Percentiles rank a stretch among this genome's conserved stretches.
Conservation (phyloP, 2,888 invertebrate genomes). For the Yponomeuta plumbellus region DNA sequence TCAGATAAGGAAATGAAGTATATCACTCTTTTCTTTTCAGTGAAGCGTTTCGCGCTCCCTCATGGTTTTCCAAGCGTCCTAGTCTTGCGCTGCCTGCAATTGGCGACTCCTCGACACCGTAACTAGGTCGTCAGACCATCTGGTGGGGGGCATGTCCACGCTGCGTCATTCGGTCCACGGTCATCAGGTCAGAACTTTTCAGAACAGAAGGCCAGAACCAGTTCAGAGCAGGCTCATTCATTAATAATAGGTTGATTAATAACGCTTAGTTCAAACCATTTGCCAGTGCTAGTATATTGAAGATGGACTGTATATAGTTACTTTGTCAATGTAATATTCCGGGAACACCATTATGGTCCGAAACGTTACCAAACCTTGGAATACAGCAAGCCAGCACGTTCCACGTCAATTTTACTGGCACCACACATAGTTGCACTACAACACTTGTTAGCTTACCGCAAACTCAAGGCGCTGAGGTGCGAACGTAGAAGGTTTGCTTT, state of each 20-base stretch:
- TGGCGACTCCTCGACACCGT: too few relatives aligned
- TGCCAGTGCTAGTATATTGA: background rate
- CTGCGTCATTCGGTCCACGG: too few relatives aligned
- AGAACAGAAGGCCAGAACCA: too few relatives aligned
- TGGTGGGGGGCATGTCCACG: too few relatives aligned
- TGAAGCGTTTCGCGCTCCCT: too few relatives aligned
- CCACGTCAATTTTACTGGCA: background rate
- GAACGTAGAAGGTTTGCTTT: background rate
- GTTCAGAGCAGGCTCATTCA: too few relatives aligned
- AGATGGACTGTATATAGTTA: background rate
- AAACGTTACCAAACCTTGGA: background rate
- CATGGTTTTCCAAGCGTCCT: too few relatives aligned
- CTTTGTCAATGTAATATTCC: background rate
- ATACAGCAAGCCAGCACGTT: background rate
- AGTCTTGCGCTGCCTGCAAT: too few relatives aligned
- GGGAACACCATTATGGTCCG: background rate
- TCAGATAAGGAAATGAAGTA: too few relatives aligned
- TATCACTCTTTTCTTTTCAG: too few relatives aligned
- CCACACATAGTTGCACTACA: constrained; percentile 3
- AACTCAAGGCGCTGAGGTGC: background rate
- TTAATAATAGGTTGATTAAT: background rate
- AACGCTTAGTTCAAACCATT: background rate
- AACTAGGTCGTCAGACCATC: too few relatives aligned
- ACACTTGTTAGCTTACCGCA: constrained; percentile 12
- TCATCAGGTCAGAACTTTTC: too few relatives aligned